phyloP scores from a whole-genome alignment of 2,797 vertebrate species.

The Xyrichtys novacula region DNA sequence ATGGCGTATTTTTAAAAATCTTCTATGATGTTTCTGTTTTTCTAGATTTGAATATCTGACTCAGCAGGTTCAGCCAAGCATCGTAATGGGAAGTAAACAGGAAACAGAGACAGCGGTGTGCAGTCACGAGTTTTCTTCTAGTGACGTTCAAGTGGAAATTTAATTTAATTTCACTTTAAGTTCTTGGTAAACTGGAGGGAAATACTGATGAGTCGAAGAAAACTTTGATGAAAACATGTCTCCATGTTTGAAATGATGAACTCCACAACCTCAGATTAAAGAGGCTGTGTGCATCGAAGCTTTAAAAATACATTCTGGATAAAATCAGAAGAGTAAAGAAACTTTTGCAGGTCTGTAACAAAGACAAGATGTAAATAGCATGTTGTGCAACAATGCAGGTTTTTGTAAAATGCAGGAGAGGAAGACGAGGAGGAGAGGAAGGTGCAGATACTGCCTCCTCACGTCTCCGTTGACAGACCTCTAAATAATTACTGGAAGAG shows the following conservation, averaged over 20 bases:
- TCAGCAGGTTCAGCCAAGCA: conserved; percentile 9
- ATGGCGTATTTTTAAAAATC: too few relatives aligned
- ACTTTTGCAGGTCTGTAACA: neutral
- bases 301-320: neutral
- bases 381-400: neutral
- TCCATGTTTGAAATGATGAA: too few relatives aligned
- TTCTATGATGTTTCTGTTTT: conserved; percentile 1
- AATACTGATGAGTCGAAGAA: too few relatives aligned
- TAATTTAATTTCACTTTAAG: too few relatives aligned
- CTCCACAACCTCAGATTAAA: too few relatives aligned
- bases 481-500: conserved; percentile 57
- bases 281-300: too few relatives aligned
- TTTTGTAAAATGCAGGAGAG: neutral
- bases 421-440: conserved; percentile 5
- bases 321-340: neutral
- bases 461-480: conserved; percentile 46
- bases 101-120: conserved; percentile 5
- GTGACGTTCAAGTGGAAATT: neutral
- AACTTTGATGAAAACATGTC: too few relatives aligned
- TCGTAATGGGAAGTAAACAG: conserved; percentile 8
- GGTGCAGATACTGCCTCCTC: conserved; percentile 5
- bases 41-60: conserved; percentile 27
- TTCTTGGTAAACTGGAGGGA: neutral
- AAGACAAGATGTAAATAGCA: neutral
- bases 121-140: neutral